phyloP scores from a whole-genome alignment of 2,797 vertebrate species.

The Enteromius anoplus region DNA sequence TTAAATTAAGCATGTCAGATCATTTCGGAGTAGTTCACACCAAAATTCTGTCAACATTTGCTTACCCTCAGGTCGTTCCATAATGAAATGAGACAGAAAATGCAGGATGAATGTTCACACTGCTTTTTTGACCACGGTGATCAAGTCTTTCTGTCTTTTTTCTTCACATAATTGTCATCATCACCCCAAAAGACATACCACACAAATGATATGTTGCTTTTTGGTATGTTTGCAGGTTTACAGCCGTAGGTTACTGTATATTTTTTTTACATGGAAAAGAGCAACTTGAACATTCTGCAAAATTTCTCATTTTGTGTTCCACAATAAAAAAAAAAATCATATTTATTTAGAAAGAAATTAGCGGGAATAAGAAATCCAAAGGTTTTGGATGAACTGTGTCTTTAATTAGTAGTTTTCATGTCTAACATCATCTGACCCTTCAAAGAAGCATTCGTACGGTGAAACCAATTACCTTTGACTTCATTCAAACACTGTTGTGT shows the following conservation, averaged over 20 bases:
- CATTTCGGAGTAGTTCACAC: neutral
- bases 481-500: constrained; percentile 6
- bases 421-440: neutral
- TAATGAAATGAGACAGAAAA: neutral
- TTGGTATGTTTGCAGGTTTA: neutral
- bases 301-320: neutral
- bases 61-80: neutral
- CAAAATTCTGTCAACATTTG: neutral
- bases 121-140: constrained; percentile 8
- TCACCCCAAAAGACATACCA: neutral
- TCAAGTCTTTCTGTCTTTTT: neutral
- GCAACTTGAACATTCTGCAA: neutral
- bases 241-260: neutral
- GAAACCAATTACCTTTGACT: neutral
- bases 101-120: neutral
- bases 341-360: neutral
- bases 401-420: neutral
- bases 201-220: neutral
- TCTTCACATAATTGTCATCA: neutral
- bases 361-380: neutral
- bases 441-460: neutral
- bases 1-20: neutral
- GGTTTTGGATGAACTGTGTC: neutral
- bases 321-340: neutral
- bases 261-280: neutral